Evolutionary conservation across 2,888 invertebrate genomes (phyloP).

Genomic region (Mantis religiosa): DNA sequence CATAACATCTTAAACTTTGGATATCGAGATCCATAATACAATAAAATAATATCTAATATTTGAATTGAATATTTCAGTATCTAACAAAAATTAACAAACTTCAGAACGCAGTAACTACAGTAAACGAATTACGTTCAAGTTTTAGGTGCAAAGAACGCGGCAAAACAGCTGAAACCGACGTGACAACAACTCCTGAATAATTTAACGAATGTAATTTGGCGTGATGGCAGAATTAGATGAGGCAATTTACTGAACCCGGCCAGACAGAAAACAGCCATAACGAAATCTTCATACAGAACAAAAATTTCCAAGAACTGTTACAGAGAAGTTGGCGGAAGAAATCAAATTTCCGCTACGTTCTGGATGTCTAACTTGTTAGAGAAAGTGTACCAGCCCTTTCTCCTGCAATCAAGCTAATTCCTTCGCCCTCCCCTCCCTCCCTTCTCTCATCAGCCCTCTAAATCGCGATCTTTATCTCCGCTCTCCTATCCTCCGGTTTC

Average conservation of each 20-base stretch:
- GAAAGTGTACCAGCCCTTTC: background rate
- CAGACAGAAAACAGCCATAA: background rate
- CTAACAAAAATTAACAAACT: no score
- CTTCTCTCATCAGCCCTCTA: background rate
- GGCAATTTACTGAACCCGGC: background rate
- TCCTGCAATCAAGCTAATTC: constrained; percentile 1
- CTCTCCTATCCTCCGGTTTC: background rate
- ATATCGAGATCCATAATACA: no score
- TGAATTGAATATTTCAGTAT: no score
- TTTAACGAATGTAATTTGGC: background rate
- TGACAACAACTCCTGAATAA: background rate
- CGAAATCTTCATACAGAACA: background rate
- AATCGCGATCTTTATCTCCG: background rate
- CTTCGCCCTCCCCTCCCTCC: background rate
- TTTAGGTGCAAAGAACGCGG: background rate
- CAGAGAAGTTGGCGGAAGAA: background rate
- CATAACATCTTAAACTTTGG: no score
- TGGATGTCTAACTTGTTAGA: background rate
- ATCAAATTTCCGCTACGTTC: background rate
- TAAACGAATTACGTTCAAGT: background rate
- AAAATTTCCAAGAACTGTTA: background rate
- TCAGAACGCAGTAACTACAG: no score
- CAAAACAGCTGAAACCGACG: background rate
- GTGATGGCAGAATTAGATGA: background rate
- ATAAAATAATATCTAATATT: no score